Evolutionary conservation across 92 coral and sea anemone species (phyloP), one percentile per base, ranked within the genome.

Genomic region (Pocillopora grandis): DNA sequence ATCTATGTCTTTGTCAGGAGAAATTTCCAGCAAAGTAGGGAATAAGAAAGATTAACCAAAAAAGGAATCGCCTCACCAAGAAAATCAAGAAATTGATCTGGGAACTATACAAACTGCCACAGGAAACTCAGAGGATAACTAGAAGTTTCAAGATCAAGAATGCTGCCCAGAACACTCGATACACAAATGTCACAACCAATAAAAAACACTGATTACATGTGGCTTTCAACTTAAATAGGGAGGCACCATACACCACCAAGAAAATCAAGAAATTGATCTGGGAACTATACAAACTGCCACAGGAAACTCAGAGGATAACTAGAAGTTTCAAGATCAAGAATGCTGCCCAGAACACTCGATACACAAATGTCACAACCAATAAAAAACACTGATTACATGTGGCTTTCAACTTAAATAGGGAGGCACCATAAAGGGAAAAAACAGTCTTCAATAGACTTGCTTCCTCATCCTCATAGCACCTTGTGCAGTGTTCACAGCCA

Each of bases 71-170:
- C 72, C 64, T 27, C 31, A 0, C 31, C n/a, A 80, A 31, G 75
- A 56, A 66, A 68, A 80, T 70, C 56, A 70, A 70, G 74, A 8
- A 70, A 70, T 35, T 36, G 20, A 16, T 52, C 11, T 9, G 1
- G 76, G 66, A 20, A 67, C 31, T 31, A 80, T 66, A 56, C 76
- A 33, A 80, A 56, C 75, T 16, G 16, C 55, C 19, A 80, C 49
- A 55, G 68, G 84, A 66, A 68, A 80, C 12, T 18, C 56, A 68
- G 35, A 52, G 5, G 84, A 80, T 57, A 70, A 33, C 33, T 13
- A 70, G 36, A 17, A 35, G 72, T 33, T 31, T 52, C 57, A 69
- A 35, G 59, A 57, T 67, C 23, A 80, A 80, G 76, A 80, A 70
- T 2, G 80, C 31, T 18, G 23, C 60, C 7, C n/a, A 49, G 37